phyloP scores from a whole-genome alignment of 2,113 vertebrate genomes.

The Kryptolebias marmoratus region DNA sequence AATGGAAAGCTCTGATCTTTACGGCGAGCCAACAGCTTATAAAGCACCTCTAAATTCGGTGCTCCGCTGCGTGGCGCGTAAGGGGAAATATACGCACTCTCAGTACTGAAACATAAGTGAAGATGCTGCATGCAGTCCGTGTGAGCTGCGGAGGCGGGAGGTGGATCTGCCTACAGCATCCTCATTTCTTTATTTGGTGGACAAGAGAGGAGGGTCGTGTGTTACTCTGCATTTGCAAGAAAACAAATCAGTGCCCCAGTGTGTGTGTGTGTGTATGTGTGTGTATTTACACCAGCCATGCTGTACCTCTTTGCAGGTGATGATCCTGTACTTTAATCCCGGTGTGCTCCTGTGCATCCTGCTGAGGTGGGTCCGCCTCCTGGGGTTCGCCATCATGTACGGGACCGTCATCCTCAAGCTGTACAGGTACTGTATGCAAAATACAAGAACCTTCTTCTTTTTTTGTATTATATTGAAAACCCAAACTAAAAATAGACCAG shows the following conservation, averaged over 20 bases:
- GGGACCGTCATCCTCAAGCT: constrained; percentile 96
- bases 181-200: constrained; percentile 14
- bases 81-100: not conserved
- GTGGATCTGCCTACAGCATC: constrained; percentile 25
- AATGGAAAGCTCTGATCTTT: constrained; percentile 14
- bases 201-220: not conserved
- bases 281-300: constrained; percentile 7
- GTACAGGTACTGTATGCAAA: constrained; percentile 86
- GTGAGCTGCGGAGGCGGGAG: constrained; percentile 36
- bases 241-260: not conserved
- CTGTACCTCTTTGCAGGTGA: constrained; percentile 53
- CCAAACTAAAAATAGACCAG: not conserved
- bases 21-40: not conserved
- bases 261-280: not conserved
- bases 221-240: not conserved
- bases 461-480: constrained; percentile 9
- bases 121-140: constrained; percentile 5
- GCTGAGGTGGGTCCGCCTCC: constrained; percentile 95
- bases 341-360: constrained; percentile 93
- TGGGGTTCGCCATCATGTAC: constrained; percentile 94
- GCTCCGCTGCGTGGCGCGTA: not conserved
- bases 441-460: not conserved
- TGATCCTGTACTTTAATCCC: constrained; percentile 96
- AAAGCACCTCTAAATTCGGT: not conserved
- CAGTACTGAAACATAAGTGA: too few species aligned